Evolutionary conservation across 35 echinoderm and acorn worm genomes (phyloP).

Genomic region (Acanthaster planci): DNA sequence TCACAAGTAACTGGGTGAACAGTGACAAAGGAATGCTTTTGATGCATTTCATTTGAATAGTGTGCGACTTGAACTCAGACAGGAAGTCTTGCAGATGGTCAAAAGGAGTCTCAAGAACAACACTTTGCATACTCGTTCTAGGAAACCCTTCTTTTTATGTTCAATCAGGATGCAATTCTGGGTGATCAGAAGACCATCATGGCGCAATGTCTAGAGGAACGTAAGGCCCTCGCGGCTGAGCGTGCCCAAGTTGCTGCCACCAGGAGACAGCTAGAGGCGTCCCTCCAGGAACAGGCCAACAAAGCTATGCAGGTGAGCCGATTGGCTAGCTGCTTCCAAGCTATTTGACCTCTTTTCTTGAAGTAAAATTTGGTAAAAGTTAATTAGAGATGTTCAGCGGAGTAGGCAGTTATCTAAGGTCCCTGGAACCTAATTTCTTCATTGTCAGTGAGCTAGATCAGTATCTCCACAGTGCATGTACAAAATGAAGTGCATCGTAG

Average conservation of each 20-base stretch:
- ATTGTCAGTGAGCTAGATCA: too few relatives aligned
- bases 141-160: not conserved
- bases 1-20: too few relatives aligned
- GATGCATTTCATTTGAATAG: too few relatives aligned
- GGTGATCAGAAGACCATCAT: conserved; percentile 79
- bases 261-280: conserved; percentile 70
- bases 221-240: conserved; percentile 80
- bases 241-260: conserved; percentile 59
- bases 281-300: conserved; percentile 48
- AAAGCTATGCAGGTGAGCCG: conserved; percentile 77
- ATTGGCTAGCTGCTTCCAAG: too few relatives aligned
- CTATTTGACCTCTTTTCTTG: too few relatives aligned
- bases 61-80: too few relatives aligned
- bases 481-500: not conserved
- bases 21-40: too few relatives aligned
- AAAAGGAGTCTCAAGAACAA: too few relatives aligned
- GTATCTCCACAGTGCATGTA: too few relatives aligned
- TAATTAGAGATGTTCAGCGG: not conserved
- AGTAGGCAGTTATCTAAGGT: not conserved
- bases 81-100: too few relatives aligned
- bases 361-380: not conserved
- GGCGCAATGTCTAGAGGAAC: conserved; percentile 77
- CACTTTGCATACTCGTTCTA: too few relatives aligned
- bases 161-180: conserved; percentile 73
- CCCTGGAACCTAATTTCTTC: too few relatives aligned